A percentile compares a stretch with the other conserved stretches of the same genome.
Conservation (phyloP, 2,888 invertebrate species). For the Campoletis raptor region DNA sequence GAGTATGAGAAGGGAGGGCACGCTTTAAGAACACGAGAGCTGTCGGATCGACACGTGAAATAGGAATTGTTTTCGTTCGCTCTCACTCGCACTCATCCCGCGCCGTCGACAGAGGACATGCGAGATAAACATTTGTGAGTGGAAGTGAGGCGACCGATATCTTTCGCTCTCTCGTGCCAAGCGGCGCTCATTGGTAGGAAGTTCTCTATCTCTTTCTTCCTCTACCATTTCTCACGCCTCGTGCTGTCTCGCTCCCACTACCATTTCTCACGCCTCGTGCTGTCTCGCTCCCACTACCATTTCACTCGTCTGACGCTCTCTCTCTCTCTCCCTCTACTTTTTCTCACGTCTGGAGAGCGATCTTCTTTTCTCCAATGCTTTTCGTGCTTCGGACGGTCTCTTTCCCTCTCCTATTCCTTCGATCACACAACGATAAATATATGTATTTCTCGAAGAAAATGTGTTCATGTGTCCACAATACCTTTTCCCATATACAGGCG, state of each 20-base stretch:
- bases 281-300: not conserved
- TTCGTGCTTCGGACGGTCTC: not conserved
- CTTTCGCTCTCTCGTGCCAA: conserved; percentile 10
- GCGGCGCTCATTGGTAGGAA: conserved; percentile 17
- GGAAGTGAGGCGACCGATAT: conserved; percentile 16
- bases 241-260: not conserved
- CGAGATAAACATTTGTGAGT: conserved; percentile 9
- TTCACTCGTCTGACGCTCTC: not conserved
- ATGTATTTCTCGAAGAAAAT: not conserved
- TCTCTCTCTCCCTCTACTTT: not conserved
- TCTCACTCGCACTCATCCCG: conserved; percentile 1
- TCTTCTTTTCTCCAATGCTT: not conserved
- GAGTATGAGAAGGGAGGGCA: not conserved
- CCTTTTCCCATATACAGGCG: too few relatives aligned
- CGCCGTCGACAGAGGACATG: not conserved
- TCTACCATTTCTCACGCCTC: not conserved
- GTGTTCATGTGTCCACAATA: not conserved
- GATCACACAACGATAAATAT: not conserved
- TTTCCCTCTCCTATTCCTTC: not conserved
- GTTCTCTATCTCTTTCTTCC: not conserved
- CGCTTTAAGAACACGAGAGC: not conserved
- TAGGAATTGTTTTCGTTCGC: not conserved
- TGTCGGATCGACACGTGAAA: not conserved
- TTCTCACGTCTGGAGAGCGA: not conserved
- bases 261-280: not conserved